Evolutionary conservation across 1,140 invertebrate genomes (phyloP).

Genomic region (Panonychus citri): DNA sequence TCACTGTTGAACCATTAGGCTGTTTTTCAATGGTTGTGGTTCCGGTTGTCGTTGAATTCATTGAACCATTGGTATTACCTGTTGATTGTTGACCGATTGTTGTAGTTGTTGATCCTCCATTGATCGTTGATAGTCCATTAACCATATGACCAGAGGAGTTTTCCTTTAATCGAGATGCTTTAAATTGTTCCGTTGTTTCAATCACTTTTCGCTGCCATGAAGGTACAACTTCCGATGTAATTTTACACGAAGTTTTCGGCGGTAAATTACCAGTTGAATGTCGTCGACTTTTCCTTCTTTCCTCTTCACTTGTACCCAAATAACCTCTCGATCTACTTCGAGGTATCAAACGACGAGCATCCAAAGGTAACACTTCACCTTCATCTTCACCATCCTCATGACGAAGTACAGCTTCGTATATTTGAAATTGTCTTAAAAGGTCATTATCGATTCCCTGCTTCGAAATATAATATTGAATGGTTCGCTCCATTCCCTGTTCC

Average conservation of each 20-base stretch:
- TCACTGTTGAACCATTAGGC: background rate
- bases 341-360: constrained; percentile 37
- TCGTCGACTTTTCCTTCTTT: constrained; percentile 13
- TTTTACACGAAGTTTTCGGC: constrained; percentile 5
- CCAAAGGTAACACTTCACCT: constrained; percentile 15
- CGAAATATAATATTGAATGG: constrained; percentile 76
- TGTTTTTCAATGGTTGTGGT: background rate
- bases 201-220: background rate
- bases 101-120: background rate
- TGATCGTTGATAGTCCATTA: background rate
- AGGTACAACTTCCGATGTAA: constrained; percentile 2
- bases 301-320: constrained; percentile 13
- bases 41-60: background rate
- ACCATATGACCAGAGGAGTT: background rate
- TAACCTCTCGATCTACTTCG: constrained; percentile 35
- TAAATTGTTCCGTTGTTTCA: background rate
- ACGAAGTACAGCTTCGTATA: constrained; percentile 76
- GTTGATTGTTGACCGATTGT: background rate
- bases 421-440: constrained; percentile 65
- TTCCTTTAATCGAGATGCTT: background rate
- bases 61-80: background rate
- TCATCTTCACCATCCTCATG: constrained; percentile 61
- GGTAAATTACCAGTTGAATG: constrained; percentile 11
- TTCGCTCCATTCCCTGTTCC: constrained; percentile 79
- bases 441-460: constrained; percentile 80